These are phyloP conservation scores for Ariopsis seemanni DNA, from an alignment of 2,113 vertebrate species.

Conservation along the genomic window DNA sequence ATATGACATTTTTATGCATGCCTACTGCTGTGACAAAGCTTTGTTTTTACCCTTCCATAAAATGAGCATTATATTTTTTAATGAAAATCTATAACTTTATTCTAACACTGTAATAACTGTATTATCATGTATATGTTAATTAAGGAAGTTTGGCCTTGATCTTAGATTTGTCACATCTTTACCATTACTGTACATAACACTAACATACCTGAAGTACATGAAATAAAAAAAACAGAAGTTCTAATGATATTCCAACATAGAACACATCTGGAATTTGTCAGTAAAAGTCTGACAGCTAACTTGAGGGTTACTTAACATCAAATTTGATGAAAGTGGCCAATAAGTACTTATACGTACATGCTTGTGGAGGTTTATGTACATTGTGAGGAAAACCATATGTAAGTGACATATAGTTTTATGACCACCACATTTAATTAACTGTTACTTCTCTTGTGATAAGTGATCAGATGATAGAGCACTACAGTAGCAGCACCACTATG, in stretches of 20 bases:
- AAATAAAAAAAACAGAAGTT: neutral
- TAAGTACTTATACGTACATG: no score
- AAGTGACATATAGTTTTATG: neutral
- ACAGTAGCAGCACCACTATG: slow-evolving; percentile 4
- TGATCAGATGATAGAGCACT: neutral
- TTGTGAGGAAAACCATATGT: neutral
- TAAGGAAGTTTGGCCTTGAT: neutral
- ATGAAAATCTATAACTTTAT: neutral
- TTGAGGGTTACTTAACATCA: no score
- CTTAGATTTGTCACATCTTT: neutral
- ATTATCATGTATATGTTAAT: neutral
- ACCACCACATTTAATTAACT: neutral
- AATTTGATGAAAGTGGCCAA: no score
- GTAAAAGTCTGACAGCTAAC: no score
- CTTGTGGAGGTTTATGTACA: no score
- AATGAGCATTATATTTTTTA: neutral
- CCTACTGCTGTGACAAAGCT: neutral
- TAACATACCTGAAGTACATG: neutral
- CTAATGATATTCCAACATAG: neutral
- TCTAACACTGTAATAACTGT: neutral
- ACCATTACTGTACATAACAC: neutral
- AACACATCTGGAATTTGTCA: neutral
- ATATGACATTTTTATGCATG: neutral
- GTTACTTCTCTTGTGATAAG: neutral
- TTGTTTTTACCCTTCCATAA: neutral